Evolutionary conservation across 1,140 invertebrate genomes (phyloP), one percentile per base, ranked within the genome.

Genomic region (Orussus abietinus): DNA sequence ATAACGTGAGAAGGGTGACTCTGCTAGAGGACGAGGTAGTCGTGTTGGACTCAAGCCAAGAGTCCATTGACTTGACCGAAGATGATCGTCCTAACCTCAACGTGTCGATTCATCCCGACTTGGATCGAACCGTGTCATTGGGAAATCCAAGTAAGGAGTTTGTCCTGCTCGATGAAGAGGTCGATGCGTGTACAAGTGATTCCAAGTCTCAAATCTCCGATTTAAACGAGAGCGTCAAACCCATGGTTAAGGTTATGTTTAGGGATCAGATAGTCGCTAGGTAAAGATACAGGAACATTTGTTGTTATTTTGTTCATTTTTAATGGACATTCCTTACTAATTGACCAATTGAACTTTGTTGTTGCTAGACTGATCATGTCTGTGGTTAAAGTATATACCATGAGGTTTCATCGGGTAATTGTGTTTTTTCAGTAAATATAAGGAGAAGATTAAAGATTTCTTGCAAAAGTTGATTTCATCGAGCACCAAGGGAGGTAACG

Each of bases 241-340:
- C 65, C 5, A 30, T 58, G 20, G 55, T 73, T 31, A 64, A 53
- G 49, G 52, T 69, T 52, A 49, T 54, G 9, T 73, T 73, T 33
- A 59, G 51, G 7, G 53, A 70, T 32, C 45, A 59, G 36, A 46
- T 25, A 22, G 17, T 50, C 9, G 57, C 62, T 13, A 37, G 55
- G 66, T 69, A 48, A 49, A 43, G 32, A 26, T 31, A 15, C 17
- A 38, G 7, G 11, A 41, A 45, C 9, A 14, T 42, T 45, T 35
- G 7, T 25, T 38, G 20, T 17, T 29, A 20, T 36, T 49, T 26
- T 11, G 21, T 29, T 13, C 5, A 4, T n/a, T 20, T 3, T 3
- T 20, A 29, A 25, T 15, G 2, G 11, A 30, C 5, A n/a, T 22
- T 18, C 10, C 26, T 35, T 26, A 4, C 13, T n/a, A 18, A 20